Conservation (phyloP, 2,797 vertebrate species). For the Mycteria americana region DNA sequence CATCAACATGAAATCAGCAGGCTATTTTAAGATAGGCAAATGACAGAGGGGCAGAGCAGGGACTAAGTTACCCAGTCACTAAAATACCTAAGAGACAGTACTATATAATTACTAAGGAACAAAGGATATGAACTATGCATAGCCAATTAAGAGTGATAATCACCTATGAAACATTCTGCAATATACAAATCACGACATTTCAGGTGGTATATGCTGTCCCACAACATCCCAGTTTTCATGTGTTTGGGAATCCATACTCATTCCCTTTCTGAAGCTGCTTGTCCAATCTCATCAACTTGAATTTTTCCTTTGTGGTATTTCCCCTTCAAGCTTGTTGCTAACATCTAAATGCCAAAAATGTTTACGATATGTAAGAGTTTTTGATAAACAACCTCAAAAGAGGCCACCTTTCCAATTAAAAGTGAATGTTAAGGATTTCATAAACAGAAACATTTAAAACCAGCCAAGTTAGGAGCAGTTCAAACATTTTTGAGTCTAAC, state of each 20-base stretch:
- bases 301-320: not conserved
- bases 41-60: not conserved
- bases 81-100: not conserved
- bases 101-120: not conserved
- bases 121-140: not conserved
- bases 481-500: not conserved
- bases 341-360: not conserved
- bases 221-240: not conserved
- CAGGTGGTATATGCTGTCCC: not conserved
- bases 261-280: not conserved
- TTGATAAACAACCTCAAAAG: not conserved
- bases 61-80: not conserved
- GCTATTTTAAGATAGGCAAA: not conserved
- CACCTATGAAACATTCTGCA: not conserved
- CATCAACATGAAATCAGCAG: not conserved
- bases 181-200: not conserved
- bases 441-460: not conserved
- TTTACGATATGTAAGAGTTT: not conserved
- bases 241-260: not conserved
- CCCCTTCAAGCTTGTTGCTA: not conserved
- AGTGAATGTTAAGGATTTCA: not conserved
- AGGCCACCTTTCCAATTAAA: not conserved
- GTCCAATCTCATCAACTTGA: not conserved
- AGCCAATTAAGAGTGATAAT: not conserved
- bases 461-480: not conserved